Base-by-base conservation (phyloP, 2,113 vertebrate genomes). In the Orientallactaga bullata region DNA sequence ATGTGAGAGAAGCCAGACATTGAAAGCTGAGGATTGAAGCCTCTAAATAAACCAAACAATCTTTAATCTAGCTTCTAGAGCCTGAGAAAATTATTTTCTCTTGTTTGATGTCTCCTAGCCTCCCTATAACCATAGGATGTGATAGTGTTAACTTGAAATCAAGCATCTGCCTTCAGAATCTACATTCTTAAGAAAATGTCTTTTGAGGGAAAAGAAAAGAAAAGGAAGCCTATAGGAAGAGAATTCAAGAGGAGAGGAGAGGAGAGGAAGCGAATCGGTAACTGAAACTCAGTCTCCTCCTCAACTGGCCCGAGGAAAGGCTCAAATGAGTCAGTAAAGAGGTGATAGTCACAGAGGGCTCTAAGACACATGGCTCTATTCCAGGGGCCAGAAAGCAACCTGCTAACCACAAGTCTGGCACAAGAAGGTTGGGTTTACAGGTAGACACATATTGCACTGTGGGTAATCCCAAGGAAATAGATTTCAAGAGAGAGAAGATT, bases 241-340 rank as follows among this genome's bases (percentile, higher is more conserved):
- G 23, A 87, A 82, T 30, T 77, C 89, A 77, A 85, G n/a, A 82
- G 21, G n/a, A n/a, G n/a, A n/a, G n/a, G n/a, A n/a, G n/a, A n/a
- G n/a, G n/a, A n/a, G n/a, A n/a, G 16, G 23, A 89, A 81, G 39
- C 35, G 21, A 69, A 58, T 85, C 79, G 60, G 18, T 37, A 23
- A 28, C 6, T 84, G 74, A 92, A 92, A 77, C 24, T 37, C 39
- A 35, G 35, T 68, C 80, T 79, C n/a, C 15, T 78, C 65, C 12
- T 88, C 20, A 30, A 55, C 61, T 72, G 85, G 55, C 92, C 74
- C 84, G 51, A 77, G 72, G 4, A 61, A 85, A 83, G 39, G 21
- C 37, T 92, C 42, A 18, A 37, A 35, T 10, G 79, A 94, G 86
- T 82, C 39, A 58, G 65, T 7, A 17, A 20, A 68, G 24, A 30